A percentile compares a stretch with the other conserved stretches of the same genome.
These are phyloP conservation scores for Drosophila helvetica DNA, from an alignment of 2,888 invertebrate genomes.

Conservation along the genomic window DNA sequence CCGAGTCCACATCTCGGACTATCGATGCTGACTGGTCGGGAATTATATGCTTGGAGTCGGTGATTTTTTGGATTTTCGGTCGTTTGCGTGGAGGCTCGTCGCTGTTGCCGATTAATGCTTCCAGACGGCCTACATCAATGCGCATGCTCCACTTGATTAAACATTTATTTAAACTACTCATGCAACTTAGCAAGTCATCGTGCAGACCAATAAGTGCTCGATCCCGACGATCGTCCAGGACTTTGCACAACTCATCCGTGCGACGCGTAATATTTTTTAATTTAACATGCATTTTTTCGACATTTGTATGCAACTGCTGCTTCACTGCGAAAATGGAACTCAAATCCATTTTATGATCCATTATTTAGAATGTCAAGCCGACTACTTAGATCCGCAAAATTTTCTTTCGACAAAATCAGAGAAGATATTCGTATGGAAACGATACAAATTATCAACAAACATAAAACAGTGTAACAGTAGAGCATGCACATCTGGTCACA, in stretches of 20 bases:
- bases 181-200: slow-evolving; percentile 49
- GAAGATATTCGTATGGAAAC: too few species aligned
- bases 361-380: too few species aligned
- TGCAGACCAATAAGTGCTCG: too few species aligned
- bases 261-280: slow-evolving; percentile 37
- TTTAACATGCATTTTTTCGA: slow-evolving; percentile 43
- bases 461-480: too few species aligned
- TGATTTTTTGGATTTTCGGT: neutral
- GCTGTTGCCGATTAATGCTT: neutral
- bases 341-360: too few species aligned
- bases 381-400: too few species aligned
- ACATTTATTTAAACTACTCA: slow-evolving; percentile 51
- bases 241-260: slow-evolving; percentile 15
- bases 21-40: too few species aligned
- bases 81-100: neutral
- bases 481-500: too few species aligned
- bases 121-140: slow-evolving; percentile 41
- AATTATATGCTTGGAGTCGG: neutral
- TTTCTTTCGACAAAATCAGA: too few species aligned
- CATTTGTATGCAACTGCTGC: slow-evolving; percentile 48
- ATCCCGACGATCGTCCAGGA: slow-evolving; percentile 39
- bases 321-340: slow-evolving; percentile 14
- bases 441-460: too few species aligned
- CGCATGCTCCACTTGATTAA: slow-evolving; percentile 55
- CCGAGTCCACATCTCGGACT: too few species aligned